phyloP scores from a whole-genome alignment of 2,113 vertebrate species.

The Lontra canadensis region DNA sequence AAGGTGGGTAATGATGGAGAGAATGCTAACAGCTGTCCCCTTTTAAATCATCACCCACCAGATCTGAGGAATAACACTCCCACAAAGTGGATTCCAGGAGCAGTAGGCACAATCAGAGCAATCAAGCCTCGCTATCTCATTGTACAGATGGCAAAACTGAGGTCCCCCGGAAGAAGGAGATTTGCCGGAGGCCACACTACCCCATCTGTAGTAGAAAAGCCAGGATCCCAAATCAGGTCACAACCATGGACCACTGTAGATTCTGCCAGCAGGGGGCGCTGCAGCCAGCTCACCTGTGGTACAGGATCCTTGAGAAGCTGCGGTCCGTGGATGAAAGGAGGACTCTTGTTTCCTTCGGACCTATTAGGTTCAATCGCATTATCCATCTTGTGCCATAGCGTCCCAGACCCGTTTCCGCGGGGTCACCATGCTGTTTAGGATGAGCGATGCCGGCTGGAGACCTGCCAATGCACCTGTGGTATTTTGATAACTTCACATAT shows the following conservation, averaged over 20 bases:
- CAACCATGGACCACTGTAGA: rapidly evolving
- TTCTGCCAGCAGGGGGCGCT: background rate
- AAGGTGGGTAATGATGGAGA: background rate
- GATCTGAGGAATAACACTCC: background rate
- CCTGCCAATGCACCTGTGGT: conserved; percentile 68
- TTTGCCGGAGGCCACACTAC: background rate
- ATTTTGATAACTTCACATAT: conserved; percentile 79
- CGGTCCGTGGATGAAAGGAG: background rate
- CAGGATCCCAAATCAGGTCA: background rate
- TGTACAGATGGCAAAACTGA: background rate
- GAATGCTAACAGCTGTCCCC: background rate
- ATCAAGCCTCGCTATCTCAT: background rate
- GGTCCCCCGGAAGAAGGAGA: background rate
- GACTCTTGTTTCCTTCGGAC: background rate
- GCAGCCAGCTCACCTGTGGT: rapidly evolving
- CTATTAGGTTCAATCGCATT: conserved; percentile 21
- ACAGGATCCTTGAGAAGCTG: background rate
- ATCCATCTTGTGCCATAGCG: conserved; percentile 37
- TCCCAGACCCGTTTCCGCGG: conserved; percentile 44
- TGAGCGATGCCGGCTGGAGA: conserved; percentile 55
- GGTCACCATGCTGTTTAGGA: conserved; percentile 61
- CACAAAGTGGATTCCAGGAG: background rate
- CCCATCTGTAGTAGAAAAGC: background rate
- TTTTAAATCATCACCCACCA: background rate
- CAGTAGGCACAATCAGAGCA: background rate